Evolutionary conservation across 2,797 vertebrate genomes (phyloP), one percentile per base, ranked within the genome.

Genomic region (Mus spretus): DNA sequence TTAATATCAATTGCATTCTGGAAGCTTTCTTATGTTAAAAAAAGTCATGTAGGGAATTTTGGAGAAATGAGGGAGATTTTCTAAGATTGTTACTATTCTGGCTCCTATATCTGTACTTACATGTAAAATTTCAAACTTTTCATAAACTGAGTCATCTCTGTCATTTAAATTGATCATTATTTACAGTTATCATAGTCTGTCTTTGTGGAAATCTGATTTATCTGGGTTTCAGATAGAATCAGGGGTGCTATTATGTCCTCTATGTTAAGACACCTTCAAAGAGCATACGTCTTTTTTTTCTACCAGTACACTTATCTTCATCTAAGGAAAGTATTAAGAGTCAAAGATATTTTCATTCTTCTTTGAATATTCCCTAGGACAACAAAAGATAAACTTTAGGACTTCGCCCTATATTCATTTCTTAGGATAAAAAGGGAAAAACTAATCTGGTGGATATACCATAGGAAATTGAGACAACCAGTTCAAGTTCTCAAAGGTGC

Each of bases 101-200:
- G 15, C 80, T 80, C 24, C 47, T 82, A 55, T 67, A 31, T 61
- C 47, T 96, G 63, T 80, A 91, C 93, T 74, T 88, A 96, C 89
- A 78, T 89, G 79, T 90, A 94, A 40, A 87, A 57, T 50, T 84
- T 70, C n/a, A 92, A 22, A 63, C 57, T 13, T 80, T 93, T 91
- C 89, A 96, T 91, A 72, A 91, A 87, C 31, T 50, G 34, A 78
- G 28, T 87, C 53, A 94, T 13, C 37, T 11, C 11, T 82, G 37
- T 89, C 85, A 82, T 85, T 91, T 93, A 84, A 88, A 93, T 8
- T 93, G 22, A 9, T 0, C 8, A 88, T 93, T 59, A 89, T 80
- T 92, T 13, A 34, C 44, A 90, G 59, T 87, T 93, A 93, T 55
- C 34, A 50, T 85, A 84, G 80, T 97, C 59, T 96, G 15, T 50